Evolutionary conservation across 2,113 vertebrate genomes (phyloP).

Genomic region (Eurypyga helias): DNA sequence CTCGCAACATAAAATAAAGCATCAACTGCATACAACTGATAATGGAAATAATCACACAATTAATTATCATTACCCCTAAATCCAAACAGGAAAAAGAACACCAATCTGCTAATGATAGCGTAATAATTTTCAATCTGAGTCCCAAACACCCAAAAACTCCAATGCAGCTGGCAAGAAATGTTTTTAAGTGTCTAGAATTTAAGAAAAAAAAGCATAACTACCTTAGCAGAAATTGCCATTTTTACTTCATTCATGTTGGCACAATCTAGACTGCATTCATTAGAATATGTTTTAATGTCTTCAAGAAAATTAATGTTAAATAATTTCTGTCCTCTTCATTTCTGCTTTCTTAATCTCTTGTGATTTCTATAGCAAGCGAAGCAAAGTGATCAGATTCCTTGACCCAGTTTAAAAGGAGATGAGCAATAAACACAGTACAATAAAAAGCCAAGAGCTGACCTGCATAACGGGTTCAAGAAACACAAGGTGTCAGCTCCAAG

Average conservation of each 20-base stretch:
- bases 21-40: not conserved
- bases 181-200: not conserved
- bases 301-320: not conserved
- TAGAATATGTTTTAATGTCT: not conserved
- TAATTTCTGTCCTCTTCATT: not conserved
- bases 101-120: not conserved
- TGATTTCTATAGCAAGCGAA: not conserved
- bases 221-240: not conserved
- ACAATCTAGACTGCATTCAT: not conserved
- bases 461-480: not conserved
- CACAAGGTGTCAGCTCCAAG: not conserved
- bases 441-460: not conserved
- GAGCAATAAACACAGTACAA: not conserved
- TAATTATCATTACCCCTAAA: slow-evolving; percentile 2
- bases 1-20: not conserved
- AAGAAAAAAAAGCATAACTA: not conserved
- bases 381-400: not conserved
- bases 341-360: not conserved
- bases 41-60: slow-evolving; percentile 3
- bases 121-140: not conserved
- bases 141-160: not conserved
- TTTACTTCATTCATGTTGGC: not conserved
- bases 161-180: not conserved
- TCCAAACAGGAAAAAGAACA: not conserved
- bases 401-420: not conserved